Conservation (phyloP, 1,140 invertebrate genomes). For the Polyergus mexicanus region DNA sequence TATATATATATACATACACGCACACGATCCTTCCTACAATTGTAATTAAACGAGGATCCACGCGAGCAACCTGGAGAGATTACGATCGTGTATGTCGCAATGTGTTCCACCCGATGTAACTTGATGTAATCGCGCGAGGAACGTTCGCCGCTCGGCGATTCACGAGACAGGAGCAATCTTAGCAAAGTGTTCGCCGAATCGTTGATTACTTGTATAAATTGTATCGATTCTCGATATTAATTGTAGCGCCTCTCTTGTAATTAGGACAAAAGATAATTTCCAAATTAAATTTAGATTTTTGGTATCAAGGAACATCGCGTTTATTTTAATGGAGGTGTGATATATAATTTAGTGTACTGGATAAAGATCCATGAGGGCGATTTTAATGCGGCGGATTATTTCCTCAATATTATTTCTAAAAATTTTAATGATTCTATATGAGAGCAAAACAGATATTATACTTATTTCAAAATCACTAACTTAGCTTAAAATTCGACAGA, state of each 20-base stretch:
- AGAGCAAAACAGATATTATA: neutral
- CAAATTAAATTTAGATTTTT: neutral
- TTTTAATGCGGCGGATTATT: neutral
- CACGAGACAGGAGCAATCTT: neutral
- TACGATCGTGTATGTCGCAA: neutral
- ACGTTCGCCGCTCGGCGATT: constrained; percentile 28
- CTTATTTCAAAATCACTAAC: neutral
- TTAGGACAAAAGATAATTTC: neutral
- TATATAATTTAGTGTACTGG: constrained; percentile 12
- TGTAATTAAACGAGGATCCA: constrained; percentile 14
- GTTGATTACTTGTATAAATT: constrained; percentile 31
- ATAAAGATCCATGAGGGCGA: neutral
- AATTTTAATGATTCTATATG: neutral
- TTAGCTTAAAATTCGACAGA: neutral
- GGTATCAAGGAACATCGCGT: neutral
- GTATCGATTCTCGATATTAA: constrained; percentile 2
- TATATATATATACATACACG: constrained; percentile 20
- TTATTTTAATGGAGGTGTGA: neutral
- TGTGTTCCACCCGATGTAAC: constrained; percentile 23
- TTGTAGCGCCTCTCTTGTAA: neutral
- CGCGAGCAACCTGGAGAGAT: constrained; percentile 1
- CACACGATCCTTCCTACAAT: neutral
- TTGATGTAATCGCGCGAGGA: constrained; percentile 28
- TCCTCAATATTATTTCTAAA: neutral
- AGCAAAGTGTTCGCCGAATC: constrained; percentile 20